phyloP scores from a whole-genome alignment of 1,140 invertebrate species.

The Drosophila burlai region DNA sequence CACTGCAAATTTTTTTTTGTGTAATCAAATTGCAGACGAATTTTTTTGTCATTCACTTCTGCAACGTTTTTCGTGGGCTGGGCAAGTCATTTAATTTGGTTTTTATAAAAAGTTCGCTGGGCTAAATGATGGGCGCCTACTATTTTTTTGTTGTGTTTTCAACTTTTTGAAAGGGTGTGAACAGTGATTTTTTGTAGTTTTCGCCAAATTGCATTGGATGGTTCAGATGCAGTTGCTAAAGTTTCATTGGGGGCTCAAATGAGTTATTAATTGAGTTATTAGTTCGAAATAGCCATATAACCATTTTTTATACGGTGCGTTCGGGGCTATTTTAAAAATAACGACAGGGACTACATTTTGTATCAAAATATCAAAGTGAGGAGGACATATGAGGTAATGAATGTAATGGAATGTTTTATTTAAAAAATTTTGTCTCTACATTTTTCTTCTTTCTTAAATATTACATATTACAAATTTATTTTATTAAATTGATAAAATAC shows the following conservation, averaged over 20 bases:
- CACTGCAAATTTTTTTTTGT: conserved; percentile 60
- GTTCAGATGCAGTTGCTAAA: conserved; percentile 42
- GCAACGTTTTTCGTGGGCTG: conserved; percentile 28
- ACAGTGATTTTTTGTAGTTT: conserved; percentile 46
- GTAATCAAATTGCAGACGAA: conserved; percentile 69
- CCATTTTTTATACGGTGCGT: neutral
- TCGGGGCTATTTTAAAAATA: neutral
- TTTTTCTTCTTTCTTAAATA: too few relatives aligned
- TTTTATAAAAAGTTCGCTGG: conserved; percentile 55
- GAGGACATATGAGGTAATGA: neutral
- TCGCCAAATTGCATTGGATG: conserved; percentile 58
- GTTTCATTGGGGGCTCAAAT: conserved; percentile 44
- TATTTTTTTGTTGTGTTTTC: conserved; percentile 12
- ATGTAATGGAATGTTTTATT: neutral
- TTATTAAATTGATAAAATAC: too few relatives aligned
- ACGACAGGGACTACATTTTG: too few relatives aligned
- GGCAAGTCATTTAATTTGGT: conserved; percentile 67
- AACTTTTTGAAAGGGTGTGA: conserved; percentile 31
- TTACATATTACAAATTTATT: too few relatives aligned
- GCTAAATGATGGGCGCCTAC: conserved; percentile 55
- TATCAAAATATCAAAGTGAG: too few relatives aligned
- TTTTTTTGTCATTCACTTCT: conserved; percentile 40
- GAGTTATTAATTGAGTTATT: conserved; percentile 81
- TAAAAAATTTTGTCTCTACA: too few relatives aligned
- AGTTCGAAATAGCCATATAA: conserved; percentile 55